These are phyloP conservation scores for Polietes domitor DNA, from an alignment of 2,888 invertebrate species.

Conservation along the genomic window DNA sequence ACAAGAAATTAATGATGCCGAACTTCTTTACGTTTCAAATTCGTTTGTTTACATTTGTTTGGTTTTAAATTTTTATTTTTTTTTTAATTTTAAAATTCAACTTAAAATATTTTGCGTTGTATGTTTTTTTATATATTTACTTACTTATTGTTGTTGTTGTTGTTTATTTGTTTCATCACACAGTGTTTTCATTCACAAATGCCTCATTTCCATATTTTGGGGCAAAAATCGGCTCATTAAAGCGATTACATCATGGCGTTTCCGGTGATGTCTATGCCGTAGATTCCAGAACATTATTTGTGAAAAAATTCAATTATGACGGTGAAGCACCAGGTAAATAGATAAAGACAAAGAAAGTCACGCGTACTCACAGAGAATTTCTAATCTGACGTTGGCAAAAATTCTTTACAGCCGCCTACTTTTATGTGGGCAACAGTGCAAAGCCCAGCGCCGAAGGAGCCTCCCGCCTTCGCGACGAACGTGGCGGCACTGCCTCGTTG, in stretches of 20 bases:
- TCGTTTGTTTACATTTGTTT: constrained; percentile 22
- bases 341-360: no score
- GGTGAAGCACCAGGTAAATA: constrained; percentile 92
- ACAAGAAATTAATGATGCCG: constrained; percentile 20
- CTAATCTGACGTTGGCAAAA: not conserved
- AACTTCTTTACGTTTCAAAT: constrained; percentile 33
- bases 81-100: no score
- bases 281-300: constrained; percentile 91
- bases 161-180: constrained; percentile 57
- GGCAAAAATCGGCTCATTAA: constrained; percentile 88
- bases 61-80: no score
- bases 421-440: constrained; percentile 91
- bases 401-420: constrained; percentile 88
- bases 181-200: constrained; percentile 72
- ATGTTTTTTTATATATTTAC: not conserved
- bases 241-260: constrained; percentile 91
- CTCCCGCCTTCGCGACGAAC: constrained; percentile 90
- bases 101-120: constrained; percentile 57
- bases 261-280: constrained; percentile 93
- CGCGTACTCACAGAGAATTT: not conserved
- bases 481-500: constrained; percentile 89
- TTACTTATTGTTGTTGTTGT: constrained; percentile 47
- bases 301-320: constrained; percentile 94
- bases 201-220: constrained; percentile 86
- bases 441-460: constrained; percentile 86